Percentiles rank a stretch among this genome's conserved stretches.
These are phyloP conservation scores for Microchirus variegatus DNA, from an alignment of 2,797 vertebrate genomes.

Conservation along the genomic window DNA sequence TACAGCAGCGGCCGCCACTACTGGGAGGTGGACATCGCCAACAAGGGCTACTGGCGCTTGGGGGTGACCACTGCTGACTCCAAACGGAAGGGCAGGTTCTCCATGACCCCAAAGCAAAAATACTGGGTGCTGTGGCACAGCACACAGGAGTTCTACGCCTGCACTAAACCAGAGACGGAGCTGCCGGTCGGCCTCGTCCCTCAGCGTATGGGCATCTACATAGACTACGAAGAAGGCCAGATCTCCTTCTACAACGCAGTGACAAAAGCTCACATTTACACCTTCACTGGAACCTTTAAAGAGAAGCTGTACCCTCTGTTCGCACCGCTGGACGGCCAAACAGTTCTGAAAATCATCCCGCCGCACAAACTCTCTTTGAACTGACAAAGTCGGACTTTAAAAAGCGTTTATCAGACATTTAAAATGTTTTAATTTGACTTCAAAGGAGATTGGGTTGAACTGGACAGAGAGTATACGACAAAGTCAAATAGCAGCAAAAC, in stretches of 20 bases:
- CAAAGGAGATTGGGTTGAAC: no score
- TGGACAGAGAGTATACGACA: no score
- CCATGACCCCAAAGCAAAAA: conserved; percentile 70
- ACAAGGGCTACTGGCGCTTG: conserved; percentile 75
- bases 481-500: no score
- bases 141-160: conserved; percentile 74
- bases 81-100: conserved; percentile 63
- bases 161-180: conserved; percentile 67
- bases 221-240: conserved; percentile 83
- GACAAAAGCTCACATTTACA: conserved; percentile 81
- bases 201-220: conserved; percentile 74
- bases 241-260: conserved; percentile 84
- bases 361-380: conserved; percentile 11
- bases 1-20: conserved; percentile 76
- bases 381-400: no score
- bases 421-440: no score
- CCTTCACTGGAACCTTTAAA: conserved; percentile 74
- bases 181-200: conserved; percentile 69
- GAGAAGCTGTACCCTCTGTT: conserved; percentile 82
- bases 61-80: conserved; percentile 68
- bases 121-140: conserved; percentile 82
- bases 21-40: conserved; percentile 79
- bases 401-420: no score
- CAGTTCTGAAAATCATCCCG: conserved; percentile 68
- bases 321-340: conserved; percentile 77